These are phyloP conservation scores for Tachysurus vachellii DNA, from an alignment of 2,113 vertebrate genomes.

Conservation along the genomic window DNA sequence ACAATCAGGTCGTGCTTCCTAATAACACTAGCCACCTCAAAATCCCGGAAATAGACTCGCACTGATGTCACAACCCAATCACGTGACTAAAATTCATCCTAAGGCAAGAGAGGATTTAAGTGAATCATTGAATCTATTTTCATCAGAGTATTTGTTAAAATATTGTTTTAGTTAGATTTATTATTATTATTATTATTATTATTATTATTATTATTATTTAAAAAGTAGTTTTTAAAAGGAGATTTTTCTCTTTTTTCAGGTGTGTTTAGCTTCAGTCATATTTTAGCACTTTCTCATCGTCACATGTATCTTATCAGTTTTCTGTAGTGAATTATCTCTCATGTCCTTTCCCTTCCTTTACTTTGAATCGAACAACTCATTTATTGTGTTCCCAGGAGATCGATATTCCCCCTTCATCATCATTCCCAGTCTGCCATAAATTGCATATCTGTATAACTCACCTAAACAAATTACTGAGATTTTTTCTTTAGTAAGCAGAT, in stretches of 20 bases:
- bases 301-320: neutral
- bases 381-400: neutral
- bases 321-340: neutral
- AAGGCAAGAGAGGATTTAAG: neutral
- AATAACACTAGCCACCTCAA: neutral
- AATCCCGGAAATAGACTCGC: slow-evolving; percentile 31
- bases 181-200: neutral
- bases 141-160: neutral
- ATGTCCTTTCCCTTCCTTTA: neutral
- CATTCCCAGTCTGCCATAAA: neutral
- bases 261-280: neutral
- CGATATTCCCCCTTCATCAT: neutral
- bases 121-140: neutral
- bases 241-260: neutral
- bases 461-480: too few species aligned
- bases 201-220: neutral
- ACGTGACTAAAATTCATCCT: neutral
- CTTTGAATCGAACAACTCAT: neutral
- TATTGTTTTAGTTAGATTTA: neutral
- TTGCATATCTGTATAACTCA: neutral
- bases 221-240: neutral
- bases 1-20: neutral
- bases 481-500: too few species aligned
- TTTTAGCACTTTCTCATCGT: neutral
- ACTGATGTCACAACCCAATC: slow-evolving; percentile 27